phyloP scores from a whole-genome alignment of 2,113 vertebrate genomes.

The Nothobranchius furzeri region DNA sequence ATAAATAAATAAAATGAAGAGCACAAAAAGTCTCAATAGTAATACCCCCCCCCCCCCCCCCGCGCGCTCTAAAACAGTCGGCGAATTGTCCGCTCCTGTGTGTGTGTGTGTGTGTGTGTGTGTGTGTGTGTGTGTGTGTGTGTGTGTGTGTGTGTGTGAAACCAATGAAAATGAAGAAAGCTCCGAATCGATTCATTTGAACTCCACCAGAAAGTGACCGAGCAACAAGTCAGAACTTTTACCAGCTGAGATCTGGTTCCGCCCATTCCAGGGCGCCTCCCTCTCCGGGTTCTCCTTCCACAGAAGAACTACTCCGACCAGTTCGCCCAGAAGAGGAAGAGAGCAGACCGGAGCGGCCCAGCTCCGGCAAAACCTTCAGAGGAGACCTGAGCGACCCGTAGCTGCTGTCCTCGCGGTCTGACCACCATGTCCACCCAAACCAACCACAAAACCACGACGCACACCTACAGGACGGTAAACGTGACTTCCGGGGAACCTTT shows the following conservation, averaged over 20 bases:
- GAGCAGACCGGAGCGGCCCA: background rate
- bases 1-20: too few species aligned
- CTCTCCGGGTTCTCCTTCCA: background rate
- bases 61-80: too few species aligned
- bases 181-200: too few species aligned
- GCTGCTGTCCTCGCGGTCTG: too few species aligned
- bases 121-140: too few species aligned
- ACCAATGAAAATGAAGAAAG: too few species aligned
- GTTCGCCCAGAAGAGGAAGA: slow-evolving; percentile 24
- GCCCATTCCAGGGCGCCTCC: slow-evolving; percentile 43
- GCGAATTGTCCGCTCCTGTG: too few species aligned
- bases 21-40: too few species aligned
- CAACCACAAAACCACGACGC: slow-evolving; percentile 47
- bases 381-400: background rate
- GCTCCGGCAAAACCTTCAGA: background rate
- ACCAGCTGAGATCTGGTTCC: background rate
- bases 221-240: background rate
- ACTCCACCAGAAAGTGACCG: too few species aligned
- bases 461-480: slow-evolving; percentile 57
- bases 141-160: too few species aligned
- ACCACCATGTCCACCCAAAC: slow-evolving; percentile 64
- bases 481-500: slow-evolving; percentile 52
- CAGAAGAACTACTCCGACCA: slow-evolving; percentile 1
- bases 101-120: too few species aligned
- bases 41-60: too few species aligned